phyloP scores from a whole-genome alignment of 2,113 vertebrate genomes.

The Ochotona curzoniae region DNA sequence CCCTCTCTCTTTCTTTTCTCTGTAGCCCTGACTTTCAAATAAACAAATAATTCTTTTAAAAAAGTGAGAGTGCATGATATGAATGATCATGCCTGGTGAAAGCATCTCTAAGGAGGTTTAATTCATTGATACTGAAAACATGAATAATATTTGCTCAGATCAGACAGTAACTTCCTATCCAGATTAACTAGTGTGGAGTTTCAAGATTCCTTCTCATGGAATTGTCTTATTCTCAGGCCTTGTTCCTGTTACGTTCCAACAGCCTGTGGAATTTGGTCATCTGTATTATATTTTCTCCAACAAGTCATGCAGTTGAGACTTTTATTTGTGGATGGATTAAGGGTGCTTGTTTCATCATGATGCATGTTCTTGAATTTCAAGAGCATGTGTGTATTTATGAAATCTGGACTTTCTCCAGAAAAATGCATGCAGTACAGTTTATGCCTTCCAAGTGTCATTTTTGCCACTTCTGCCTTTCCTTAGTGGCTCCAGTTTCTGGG shows the following conservation, averaged over 20 bases:
- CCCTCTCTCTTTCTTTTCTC: too few species aligned
- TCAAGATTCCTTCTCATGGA: neutral
- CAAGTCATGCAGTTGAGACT: neutral
- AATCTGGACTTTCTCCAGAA: slow-evolving; percentile 33
- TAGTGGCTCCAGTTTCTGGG: neutral
- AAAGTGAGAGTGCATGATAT: too few species aligned
- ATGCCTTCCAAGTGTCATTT: neutral
- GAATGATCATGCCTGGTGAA: neutral
- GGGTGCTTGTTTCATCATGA: slow-evolving; percentile 7
- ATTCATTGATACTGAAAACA: neutral
- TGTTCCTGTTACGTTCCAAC: neutral
- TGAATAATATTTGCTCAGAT: neutral
- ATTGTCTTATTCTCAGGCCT: neutral
- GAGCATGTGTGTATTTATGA: neutral
- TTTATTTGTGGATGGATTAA: neutral
- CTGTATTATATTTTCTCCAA: slow-evolving; percentile 23
- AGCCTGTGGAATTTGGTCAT: slow-evolving; percentile 9
- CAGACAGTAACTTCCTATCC: neutral
- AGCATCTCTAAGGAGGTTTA: neutral
- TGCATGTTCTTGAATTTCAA: neutral
- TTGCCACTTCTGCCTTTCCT: neutral
- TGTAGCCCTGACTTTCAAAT: too few species aligned
- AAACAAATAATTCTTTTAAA: too few species aligned
- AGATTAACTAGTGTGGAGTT: neutral
- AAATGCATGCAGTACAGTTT: neutral